Evolutionary conservation across 2,797 vertebrate genomes (phyloP), one percentile per base, ranked within the genome.

Genomic region (Loris lydekkerianus): DNA sequence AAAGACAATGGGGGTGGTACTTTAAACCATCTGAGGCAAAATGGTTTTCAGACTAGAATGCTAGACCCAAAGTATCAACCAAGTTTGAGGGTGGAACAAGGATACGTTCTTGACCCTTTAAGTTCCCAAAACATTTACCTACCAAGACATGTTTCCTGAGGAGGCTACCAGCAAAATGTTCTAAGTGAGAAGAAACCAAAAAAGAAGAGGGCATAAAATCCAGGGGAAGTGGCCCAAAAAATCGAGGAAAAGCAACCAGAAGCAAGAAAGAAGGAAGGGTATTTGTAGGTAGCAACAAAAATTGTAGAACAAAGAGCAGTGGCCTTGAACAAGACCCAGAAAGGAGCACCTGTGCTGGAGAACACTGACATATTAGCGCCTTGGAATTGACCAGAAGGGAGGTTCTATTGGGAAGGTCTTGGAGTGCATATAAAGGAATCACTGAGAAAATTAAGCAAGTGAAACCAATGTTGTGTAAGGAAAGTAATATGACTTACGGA

Each of bases 41-140:
- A 72, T 80, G 86, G 84, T 85, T 87, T 82, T 94, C 43, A 82
- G 75, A 70, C 23, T 77, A 72, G 13, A 78, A 81, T 85, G 86
- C 29, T 67, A 34, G 60, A 49, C 6, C 65, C 31, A 61, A 90
- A 93, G 43, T 76, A 34, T 46, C 6, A 60, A 78, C 46, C 49
- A 73, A 81, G 5, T 43, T 46, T 73, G n/a, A 90, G 56, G 7
- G 27, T 70, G 0, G 15, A 89, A 69, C 56, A 70, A 75, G 78
- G 15, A 84, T 58, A 49, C 85, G 81, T 94, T 89, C n/a, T 63
- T 63, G 37, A n/a, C 84, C 91, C 15, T 67, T 56, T 56, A 72
- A 11, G 4, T 92, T 83, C 40, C 92, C 53, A 61, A 80, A 69
- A 65, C 46, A 69, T 53, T 80, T 72, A 40, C 9, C 9, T 86